These are phyloP conservation scores for Nycticorax nycticorax DNA, from an alignment of 2,113 vertebrate species.

Conservation along the genomic window DNA sequence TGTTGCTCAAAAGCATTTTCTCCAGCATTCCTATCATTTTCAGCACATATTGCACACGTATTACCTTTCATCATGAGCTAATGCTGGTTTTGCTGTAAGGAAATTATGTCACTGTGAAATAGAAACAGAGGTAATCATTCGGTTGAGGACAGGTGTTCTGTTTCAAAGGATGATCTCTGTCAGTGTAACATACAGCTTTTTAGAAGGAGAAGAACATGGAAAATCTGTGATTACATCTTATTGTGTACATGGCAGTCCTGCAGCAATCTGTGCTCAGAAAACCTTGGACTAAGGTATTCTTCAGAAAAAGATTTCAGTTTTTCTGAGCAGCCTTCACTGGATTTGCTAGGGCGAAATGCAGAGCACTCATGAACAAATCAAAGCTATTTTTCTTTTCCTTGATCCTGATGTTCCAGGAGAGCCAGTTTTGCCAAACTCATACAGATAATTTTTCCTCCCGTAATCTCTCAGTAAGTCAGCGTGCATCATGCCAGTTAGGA, in stretches of 20 bases:
- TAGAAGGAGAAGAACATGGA: neutral
- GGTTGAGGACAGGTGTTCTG: neutral
- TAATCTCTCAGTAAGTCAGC: conserved; percentile 1
- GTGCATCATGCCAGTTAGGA: conserved; percentile 26
- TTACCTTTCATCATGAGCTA: neutral
- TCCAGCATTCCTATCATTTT: neutral
- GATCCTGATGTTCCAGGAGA: neutral
- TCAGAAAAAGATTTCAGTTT: neutral
- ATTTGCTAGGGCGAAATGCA: neutral
- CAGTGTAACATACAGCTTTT: neutral
- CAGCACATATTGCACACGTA: neutral
- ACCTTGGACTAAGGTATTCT: neutral
- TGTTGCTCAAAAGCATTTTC: neutral
- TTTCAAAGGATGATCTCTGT: neutral
- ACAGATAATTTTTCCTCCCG: conserved; percentile 24
- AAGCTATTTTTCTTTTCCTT: neutral
- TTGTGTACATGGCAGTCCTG: neutral
- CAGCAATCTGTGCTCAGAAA: neutral
- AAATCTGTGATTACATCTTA: neutral
- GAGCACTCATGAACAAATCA: neutral
- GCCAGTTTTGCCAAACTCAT: neutral
- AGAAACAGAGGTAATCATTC: neutral
- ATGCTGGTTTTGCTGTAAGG: neutral
- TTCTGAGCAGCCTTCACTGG: neutral
- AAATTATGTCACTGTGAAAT: neutral